Evolutionary conservation across 2,113 vertebrate genomes (phyloP).

Genomic region (Myodes glareolus): DNA sequence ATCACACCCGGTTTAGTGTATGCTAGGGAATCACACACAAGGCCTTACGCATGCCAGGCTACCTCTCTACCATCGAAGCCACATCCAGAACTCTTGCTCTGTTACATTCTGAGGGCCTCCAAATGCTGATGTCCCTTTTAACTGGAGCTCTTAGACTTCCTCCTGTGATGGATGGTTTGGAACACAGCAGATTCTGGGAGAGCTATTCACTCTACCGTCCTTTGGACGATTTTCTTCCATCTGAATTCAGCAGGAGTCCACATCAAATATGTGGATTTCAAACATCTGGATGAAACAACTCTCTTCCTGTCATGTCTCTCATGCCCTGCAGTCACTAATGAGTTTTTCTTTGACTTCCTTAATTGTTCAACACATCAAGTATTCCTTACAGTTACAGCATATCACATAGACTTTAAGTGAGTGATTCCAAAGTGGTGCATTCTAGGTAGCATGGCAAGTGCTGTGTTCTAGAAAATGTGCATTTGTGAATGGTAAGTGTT

Average conservation of each 20-base stretch:
- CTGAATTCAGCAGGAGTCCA: background rate
- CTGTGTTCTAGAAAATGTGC: conserved; percentile 1
- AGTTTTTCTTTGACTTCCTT: conserved; percentile 34
- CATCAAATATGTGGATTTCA: background rate
- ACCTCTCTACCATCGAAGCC: background rate
- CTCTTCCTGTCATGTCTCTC: background rate
- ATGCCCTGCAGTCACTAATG: background rate
- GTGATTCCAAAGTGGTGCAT: background rate
- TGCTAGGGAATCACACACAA: background rate
- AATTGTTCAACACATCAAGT: background rate
- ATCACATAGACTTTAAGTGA: background rate
- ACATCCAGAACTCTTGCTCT: background rate
- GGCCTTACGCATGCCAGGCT: too few relatives aligned
- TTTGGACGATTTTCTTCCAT: background rate
- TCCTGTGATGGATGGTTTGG: background rate
- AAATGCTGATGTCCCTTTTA: conserved; percentile 28
- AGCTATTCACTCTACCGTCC: background rate
- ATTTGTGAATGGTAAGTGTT: background rate
- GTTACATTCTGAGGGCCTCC: conserved; percentile 41
- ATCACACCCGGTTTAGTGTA: background rate
- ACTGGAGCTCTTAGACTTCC: background rate
- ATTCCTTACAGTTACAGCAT: background rate
- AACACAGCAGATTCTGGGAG: background rate
- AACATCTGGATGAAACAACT: background rate
- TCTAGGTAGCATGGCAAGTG: background rate